Conservation (phyloP, 2,888 invertebrate genomes). For the Pristionchus japonicus region DNA sequence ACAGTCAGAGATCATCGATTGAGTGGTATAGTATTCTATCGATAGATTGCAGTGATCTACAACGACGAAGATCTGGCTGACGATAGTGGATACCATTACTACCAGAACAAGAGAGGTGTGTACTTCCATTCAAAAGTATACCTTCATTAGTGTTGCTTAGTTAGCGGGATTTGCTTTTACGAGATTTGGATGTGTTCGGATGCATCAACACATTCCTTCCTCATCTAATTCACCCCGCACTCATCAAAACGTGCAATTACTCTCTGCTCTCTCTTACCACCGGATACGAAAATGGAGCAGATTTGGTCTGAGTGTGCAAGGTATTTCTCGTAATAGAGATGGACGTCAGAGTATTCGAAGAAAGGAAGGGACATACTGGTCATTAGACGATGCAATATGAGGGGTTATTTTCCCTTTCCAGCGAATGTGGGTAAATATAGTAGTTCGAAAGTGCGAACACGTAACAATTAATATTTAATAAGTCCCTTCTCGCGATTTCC, state of each 20-base stretch:
- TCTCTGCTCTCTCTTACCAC: not conserved
- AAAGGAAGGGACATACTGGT: not conserved
- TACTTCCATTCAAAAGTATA: not conserved
- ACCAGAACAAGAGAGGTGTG: slow-evolving; percentile 2
- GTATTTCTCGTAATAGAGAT: not conserved
- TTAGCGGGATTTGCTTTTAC: too few species aligned
- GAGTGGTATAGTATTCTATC: not conserved
- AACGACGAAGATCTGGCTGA: not conserved
- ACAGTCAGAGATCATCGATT: not conserved
- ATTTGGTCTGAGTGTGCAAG: not conserved
- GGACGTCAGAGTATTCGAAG: not conserved
- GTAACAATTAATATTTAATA: not conserved
- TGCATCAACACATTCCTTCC: not conserved
- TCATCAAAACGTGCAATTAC: not conserved
- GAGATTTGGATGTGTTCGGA: not conserved
- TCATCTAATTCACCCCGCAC: not conserved
- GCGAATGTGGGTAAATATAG: not conserved
- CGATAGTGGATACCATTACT: not conserved
- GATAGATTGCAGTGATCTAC: slow-evolving; percentile 11
- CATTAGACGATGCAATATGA: too few species aligned
- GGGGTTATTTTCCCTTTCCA: too few species aligned
- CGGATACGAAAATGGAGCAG: not conserved
- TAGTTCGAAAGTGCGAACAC: not conserved
- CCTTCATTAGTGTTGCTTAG: too few species aligned
- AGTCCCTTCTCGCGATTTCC: not conserved